phyloP scores from a whole-genome alignment of 1,140 invertebrate genomes.

The Procambarus virginalis region DNA sequence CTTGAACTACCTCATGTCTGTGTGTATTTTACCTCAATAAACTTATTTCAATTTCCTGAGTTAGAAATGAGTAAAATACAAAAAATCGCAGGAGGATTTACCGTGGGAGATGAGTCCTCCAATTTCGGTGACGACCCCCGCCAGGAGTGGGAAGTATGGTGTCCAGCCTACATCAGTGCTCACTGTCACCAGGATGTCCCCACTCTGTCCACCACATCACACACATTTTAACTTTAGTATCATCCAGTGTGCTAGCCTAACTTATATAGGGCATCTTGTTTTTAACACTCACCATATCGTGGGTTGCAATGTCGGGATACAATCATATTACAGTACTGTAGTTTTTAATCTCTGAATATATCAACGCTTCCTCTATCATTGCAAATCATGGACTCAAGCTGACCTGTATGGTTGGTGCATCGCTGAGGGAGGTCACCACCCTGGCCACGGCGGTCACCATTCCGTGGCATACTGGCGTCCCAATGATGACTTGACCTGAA shows the following conservation, averaged over 20 bases:
- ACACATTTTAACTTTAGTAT: too few species aligned
- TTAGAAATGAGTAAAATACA: background rate
- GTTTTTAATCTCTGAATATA: too few species aligned
- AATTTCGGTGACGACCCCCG: slow-evolving; percentile 88
- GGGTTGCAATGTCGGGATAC: too few species aligned
- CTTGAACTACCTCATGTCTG: too few species aligned
- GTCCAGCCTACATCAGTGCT: slow-evolving; percentile 91
- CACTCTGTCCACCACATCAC: slow-evolving; percentile 72
- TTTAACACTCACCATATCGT: too few species aligned
- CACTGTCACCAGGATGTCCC: slow-evolving; percentile 86
- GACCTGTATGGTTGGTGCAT: slow-evolving; percentile 43
- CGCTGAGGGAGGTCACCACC: slow-evolving; percentile 76
- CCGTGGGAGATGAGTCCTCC: slow-evolving; percentile 90
- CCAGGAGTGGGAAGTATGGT: slow-evolving; percentile 87
- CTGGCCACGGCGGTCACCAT: slow-evolving; percentile 81
- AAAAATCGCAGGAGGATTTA: background rate
- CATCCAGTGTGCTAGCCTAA: too few species aligned
- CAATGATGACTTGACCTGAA: slow-evolving; percentile 74
- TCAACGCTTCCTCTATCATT: too few species aligned
- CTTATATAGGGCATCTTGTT: too few species aligned
- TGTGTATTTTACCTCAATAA: too few species aligned
- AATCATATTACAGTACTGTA: too few species aligned
- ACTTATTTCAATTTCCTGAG: too few species aligned
- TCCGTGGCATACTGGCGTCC: slow-evolving; percentile 84
- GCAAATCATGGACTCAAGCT: too few species aligned